These are phyloP conservation scores for Drosophila teissieri DNA, from an alignment of 1,140 invertebrate species.

Conservation along the genomic window DNA sequence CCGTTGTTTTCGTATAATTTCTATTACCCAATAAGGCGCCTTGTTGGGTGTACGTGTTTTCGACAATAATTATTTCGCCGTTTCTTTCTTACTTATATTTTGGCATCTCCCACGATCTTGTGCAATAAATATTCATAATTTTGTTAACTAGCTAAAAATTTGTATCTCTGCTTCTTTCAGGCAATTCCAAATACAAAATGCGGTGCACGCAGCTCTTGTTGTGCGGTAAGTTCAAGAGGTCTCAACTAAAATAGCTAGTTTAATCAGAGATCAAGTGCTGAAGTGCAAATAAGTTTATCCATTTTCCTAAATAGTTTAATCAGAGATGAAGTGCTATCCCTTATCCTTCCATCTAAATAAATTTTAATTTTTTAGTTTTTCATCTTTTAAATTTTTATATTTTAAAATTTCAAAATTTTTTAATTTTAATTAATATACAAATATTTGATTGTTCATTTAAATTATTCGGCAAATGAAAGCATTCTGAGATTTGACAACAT, in stretches of 20 bases:
- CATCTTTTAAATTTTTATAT: too few relatives aligned
- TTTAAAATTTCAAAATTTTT: too few relatives aligned
- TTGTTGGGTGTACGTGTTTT: conserved; percentile 50
- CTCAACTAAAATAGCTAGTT: not conserved
- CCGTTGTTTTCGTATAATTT: conserved; percentile 62
- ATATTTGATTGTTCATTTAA: not conserved
- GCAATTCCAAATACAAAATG: conserved; percentile 71
- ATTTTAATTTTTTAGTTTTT: too few relatives aligned
- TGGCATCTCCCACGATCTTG: conserved; percentile 64
- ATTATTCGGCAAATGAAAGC: conserved; percentile 11
- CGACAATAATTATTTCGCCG: conserved; percentile 49
- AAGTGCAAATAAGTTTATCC: too few relatives aligned
- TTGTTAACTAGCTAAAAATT: conserved; percentile 57
- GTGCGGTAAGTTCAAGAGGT: conserved; percentile 54
- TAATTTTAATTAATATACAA: not conserved
- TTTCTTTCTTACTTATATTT: conserved; percentile 23
- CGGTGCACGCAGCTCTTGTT: conserved; percentile 47
- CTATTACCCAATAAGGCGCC: conserved; percentile 65
- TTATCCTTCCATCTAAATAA: too few relatives aligned
- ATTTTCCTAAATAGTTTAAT: too few relatives aligned
- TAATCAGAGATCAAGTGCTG: not conserved
- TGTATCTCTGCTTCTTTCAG: conserved; percentile 47
- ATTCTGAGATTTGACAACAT: conserved; percentile 13
- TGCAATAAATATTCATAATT: conserved; percentile 79
- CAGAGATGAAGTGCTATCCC: too few relatives aligned